Percentiles rank a stretch among this genome's conserved stretches.
These are phyloP conservation scores for Danaus plexippus DNA, from an alignment of 1,140 invertebrate genomes.

Conservation along the genomic window DNA sequence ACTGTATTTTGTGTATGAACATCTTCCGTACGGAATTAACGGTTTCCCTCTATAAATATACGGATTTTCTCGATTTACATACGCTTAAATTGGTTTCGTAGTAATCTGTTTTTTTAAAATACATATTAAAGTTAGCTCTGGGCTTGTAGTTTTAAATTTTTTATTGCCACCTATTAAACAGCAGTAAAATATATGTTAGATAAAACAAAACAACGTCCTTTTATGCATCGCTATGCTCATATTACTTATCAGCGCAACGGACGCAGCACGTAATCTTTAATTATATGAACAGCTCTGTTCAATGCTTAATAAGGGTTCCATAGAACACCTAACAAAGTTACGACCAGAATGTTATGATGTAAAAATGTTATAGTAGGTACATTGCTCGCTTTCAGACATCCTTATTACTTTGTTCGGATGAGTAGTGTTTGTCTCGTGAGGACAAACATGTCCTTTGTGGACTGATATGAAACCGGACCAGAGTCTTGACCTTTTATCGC, in stretches of 20 bases:
- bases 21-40: too few relatives aligned
- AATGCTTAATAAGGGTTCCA: conserved; percentile 9
- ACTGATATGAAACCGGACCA: conserved; percentile 39
- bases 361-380: conserved; percentile 19
- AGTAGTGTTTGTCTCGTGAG: conserved; percentile 17
- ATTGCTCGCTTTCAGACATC: conserved; percentile 21
- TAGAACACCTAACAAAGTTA: conserved; percentile 11
- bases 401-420: conserved; percentile 33
- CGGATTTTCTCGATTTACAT: too few relatives aligned
- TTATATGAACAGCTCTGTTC: conserved; percentile 14
- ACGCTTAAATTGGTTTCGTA: too few relatives aligned
- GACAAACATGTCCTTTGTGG: conserved; percentile 50
- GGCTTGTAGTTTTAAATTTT: too few relatives aligned
- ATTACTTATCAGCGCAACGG: conserved; percentile 7
- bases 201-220: conserved; percentile 14
- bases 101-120: too few relatives aligned
- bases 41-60: too few relatives aligned
- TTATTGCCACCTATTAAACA: background rate
- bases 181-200: conserved; percentile 5
- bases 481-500: conserved; percentile 55
- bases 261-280: conserved; percentile 16
- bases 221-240: conserved; percentile 5
- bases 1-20: too few relatives aligned
- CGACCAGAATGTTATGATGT: conserved; percentile 1
- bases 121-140: too few relatives aligned